These are phyloP conservation scores for Habropoda laboriosa DNA, from an alignment of 1,140 invertebrate species.

Conservation along the genomic window DNA sequence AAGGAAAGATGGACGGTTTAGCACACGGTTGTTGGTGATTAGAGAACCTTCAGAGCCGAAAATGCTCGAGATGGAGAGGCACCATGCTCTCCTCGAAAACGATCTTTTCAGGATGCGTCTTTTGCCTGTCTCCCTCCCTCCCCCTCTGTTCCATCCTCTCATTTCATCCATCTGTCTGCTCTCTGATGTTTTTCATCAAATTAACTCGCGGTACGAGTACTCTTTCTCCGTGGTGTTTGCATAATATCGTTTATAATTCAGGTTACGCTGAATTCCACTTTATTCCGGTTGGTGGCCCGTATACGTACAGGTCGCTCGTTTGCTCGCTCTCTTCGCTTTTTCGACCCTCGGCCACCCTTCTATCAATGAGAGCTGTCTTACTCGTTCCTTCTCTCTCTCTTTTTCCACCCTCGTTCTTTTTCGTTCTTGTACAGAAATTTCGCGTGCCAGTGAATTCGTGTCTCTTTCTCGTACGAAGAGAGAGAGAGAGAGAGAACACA, in stretches of 20 bases:
- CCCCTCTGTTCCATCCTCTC: background rate
- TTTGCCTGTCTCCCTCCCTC: conserved; percentile 35
- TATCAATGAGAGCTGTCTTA: conserved; percentile 15
- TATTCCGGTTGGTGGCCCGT: conserved; percentile 70
- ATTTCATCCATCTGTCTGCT: conserved; percentile 41
- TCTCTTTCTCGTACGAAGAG: background rate
- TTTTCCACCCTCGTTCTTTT: no score
- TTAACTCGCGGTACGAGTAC: conserved; percentile 74
- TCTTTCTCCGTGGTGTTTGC: conserved; percentile 75
- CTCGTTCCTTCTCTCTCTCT: background rate
- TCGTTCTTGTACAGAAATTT: no score
- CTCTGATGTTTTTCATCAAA: conserved; percentile 80
- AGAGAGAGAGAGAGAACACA: no score
- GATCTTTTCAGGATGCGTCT: conserved; percentile 62
- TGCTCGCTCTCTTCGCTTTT: conserved; percentile 42
- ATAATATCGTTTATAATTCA: conserved; percentile 81
- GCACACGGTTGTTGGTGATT: background rate
- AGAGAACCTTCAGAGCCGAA: background rate
- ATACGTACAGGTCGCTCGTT: conserved; percentile 56
- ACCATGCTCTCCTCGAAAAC: conserved; percentile 34
- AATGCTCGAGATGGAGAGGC: conserved; percentile 34
- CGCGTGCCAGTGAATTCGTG: conserved; percentile 12
- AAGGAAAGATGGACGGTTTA: background rate
- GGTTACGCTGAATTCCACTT: conserved; percentile 78
- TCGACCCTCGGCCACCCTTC: conserved; percentile 17